phyloP scores from a whole-genome alignment of 2,888 invertebrate genomes.

The Atrina japonica region DNA sequence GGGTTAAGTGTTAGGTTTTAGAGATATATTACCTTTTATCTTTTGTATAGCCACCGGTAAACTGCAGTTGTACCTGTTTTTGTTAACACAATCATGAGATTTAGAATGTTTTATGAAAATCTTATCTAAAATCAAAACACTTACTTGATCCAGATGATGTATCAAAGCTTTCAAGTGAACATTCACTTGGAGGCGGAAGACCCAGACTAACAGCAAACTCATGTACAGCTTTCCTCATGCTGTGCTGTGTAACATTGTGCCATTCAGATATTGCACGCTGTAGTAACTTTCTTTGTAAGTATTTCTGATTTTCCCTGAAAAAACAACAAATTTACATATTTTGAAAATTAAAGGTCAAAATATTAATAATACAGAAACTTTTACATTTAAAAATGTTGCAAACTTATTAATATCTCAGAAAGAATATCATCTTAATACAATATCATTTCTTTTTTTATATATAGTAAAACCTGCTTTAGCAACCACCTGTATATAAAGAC shows the following conservation, averaged over 20 bases:
- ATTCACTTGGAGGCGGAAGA: conserved; percentile 42
- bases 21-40: no score
- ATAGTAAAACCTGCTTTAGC: no score
- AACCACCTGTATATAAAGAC: no score
- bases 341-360: background rate
- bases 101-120: no score
- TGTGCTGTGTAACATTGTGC: conserved; percentile 52
- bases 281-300: conserved; percentile 51
- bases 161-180: background rate
- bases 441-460: no score
- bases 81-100: no score
- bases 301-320: conserved; percentile 66
- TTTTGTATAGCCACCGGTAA: no score
- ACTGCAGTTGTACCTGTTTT: no score
- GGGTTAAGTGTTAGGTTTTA: no score
- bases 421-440: conserved; percentile 4
- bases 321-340: background rate
- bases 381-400: background rate
- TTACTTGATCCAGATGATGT: conserved; percentile 10
- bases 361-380: background rate
- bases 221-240: conserved; percentile 61
- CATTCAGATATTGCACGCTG: conserved; percentile 62
- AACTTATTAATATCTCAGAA: conserved; percentile 2
- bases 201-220: conserved; percentile 67
- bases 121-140: no score